Evolutionary conservation across 2,113 vertebrate species (phyloP).

Genomic region (human): GRCh38 chr17:38837001-38837500

Average conservation of each 20-base stretch:
- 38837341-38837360: neutral
- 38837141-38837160: conserved; percentile 81
- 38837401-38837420: too few relatives aligned
- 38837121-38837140: conserved; percentile 51
- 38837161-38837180: conserved; percentile 79
- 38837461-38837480: too few relatives aligned
- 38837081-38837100: neutral
- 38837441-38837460: too few relatives aligned
- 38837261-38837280: neutral
- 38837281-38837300: accelerated
- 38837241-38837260: conserved; percentile 56
- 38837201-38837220: conserved; percentile 82
- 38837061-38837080: neutral
- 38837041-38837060: neutral
- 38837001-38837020: neutral
- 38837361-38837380: neutral
- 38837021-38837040: neutral
- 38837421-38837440: too few relatives aligned
- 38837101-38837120: neutral
- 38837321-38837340: neutral
- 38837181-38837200: conserved; percentile 80
- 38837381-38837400: neutral
- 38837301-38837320: neutral
- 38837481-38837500: too few relatives aligned
- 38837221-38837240: conserved; percentile 77